Conservation (phyloP, 2,113 vertebrate genomes). For the Suncus etruscus region DNA sequence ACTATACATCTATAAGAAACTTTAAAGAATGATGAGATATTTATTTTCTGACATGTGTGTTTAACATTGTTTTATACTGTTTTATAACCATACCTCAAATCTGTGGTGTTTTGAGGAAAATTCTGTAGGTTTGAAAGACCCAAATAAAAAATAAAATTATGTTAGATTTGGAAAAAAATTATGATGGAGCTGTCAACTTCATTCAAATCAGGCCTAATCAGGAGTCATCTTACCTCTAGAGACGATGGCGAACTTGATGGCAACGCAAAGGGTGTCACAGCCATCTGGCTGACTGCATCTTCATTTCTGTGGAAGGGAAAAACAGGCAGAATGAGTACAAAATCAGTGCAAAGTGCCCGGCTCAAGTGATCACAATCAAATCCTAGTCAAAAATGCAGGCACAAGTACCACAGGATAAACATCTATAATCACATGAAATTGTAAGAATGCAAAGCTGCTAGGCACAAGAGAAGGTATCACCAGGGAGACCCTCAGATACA, state of each 20-base stretch:
- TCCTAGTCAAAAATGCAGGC: neutral
- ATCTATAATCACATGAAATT: neutral
- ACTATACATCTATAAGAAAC: no score
- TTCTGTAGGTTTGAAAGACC: no score
- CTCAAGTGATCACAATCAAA: neutral
- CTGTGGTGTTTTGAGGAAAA: no score
- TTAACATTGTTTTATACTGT: no score
- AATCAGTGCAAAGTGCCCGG: neutral
- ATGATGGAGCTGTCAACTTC: conserved; percentile 63
- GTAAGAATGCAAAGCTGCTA: neutral
- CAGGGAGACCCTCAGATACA: neutral
- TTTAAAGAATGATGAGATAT: no score
- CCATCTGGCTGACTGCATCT: conserved; percentile 95
- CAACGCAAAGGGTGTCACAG: conserved; percentile 90
- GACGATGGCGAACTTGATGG: conserved; percentile 86
- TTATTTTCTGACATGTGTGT: no score
- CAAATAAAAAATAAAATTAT: neutral
- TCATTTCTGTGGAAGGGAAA: conserved; percentile 88
- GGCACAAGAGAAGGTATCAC: neutral
- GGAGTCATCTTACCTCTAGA: conserved; percentile 88
- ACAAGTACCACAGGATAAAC: neutral
- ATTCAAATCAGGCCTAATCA: conserved; percentile 41
- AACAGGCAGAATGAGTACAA: conserved; percentile 33
- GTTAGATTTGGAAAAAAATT: neutral
- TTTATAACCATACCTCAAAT: no score